A percentile compares a stretch with the other conserved stretches of the same genome.
phyloP scores from a whole-genome alignment of 2,113 vertebrate genomes.

The Balaenoptera acutorostrata region DNA sequence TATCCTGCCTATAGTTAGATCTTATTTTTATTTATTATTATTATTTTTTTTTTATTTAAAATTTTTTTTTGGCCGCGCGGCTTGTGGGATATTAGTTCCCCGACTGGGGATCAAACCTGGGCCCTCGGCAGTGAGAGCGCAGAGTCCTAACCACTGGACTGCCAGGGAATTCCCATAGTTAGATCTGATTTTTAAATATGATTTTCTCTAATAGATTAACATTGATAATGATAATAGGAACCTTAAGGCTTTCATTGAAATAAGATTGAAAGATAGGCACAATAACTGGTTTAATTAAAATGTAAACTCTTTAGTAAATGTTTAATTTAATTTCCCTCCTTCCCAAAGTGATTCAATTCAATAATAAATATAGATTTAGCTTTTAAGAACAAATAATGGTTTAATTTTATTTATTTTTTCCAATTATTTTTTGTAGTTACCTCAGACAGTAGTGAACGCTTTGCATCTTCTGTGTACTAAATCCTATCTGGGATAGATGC shows the following conservation, averaged over 20 bases:
- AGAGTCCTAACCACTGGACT: neutral
- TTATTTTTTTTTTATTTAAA: neutral
- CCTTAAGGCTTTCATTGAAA: neutral
- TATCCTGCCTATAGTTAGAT: neutral
- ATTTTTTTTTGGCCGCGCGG: neutral
- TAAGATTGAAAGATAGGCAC: neutral
- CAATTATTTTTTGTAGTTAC: neutral
- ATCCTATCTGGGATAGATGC: neutral
- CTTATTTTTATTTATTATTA: neutral
- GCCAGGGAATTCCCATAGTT: neutral
- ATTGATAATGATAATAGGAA: neutral
- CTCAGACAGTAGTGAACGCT: neutral
- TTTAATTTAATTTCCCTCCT: neutral
- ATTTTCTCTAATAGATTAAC: neutral
- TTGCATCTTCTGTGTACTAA: neutral
- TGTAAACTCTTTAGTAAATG: neutral
- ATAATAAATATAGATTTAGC: neutral
- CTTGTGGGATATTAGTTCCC: neutral
- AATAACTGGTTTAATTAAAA: slow-evolving; percentile 16
- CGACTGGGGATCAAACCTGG: neutral
- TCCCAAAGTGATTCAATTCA: neutral
- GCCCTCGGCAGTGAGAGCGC: neutral
- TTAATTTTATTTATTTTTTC: neutral
- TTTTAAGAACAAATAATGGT: neutral
- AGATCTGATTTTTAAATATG: neutral